Base-by-base conservation (phyloP, 2,888 invertebrate genomes). In the Seira sanloemensis region DNA sequence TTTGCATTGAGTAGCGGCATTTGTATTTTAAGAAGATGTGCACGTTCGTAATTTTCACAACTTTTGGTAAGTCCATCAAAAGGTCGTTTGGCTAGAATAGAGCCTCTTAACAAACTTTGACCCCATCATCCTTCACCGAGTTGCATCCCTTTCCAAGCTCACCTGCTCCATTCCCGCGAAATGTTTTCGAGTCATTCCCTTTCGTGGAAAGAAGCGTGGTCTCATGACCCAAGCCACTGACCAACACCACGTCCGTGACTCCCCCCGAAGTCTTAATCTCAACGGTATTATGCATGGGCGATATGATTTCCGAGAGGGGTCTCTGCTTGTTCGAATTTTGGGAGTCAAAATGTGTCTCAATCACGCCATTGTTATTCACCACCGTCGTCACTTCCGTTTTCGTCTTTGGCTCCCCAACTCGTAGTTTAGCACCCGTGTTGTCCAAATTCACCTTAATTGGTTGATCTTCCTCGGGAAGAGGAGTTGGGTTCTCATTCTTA, bases 301-400 rank as follows among this genome's bases (percentile, higher is more conserved):
- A 9, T 23, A 1, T 23, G 50, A 54, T 26, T 16, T 58, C 25
- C 0, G 19, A 27, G n/a, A 68, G 18, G 24, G 54, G 25, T 54
- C 76, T 67, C 72, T 73, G 50, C 50, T 67, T 67, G 16, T 67
- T 67, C 5, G 85, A 71, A n/a, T n/a, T n/a, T 27, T 72, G 37
- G 73, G 83, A 86, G 73, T 86, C 86, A 81, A 87, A 88, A 73
- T 86, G 87, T 46, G 87, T 86, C 81, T 88, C 86, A 54, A 88
- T 84, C 24, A 72, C 71, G 2, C 88, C 88, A 76, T 88, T 86
- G 46, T 85, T 85, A 54, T 88, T 84, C 12, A 88, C 83, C 24
- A 80, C 81, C 7, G 86, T 86, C 83, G 82, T 88, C 25, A 88
- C 86, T 78, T 88, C 87, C 37, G 88, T 87, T 27, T 78, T 78